Evolutionary conservation across 2,888 invertebrate genomes (phyloP), one percentile per base, ranked within the genome.

Genomic region (Aleiodes testaceus): DNA sequence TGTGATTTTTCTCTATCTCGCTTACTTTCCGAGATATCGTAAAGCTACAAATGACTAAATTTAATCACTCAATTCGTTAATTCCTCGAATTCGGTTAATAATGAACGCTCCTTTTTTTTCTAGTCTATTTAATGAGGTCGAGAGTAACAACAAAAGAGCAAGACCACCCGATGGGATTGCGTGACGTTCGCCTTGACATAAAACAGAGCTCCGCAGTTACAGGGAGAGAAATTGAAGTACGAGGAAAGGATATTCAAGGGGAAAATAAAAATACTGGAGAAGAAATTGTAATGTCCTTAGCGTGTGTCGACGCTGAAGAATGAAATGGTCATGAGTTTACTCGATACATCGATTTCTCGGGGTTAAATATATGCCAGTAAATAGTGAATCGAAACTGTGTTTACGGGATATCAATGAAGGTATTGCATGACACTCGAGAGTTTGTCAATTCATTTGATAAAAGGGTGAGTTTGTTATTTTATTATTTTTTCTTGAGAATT

Each of bases 201-300:
- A 52, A 53, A 65, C 22, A 64, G 36, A 44, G 9, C 36, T 36
- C 36, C 7, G 36, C 36, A 36, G 36, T 36, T 36, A 11, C 11
- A 11, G 36, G 36, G 36, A 36, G 36, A 36, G 7, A 72, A 67
- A 74, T 69, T 63, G 66, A 70, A 75, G 66, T 65, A 65, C 66
- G 70, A 70, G 72, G 74, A 73, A 70, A 75, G 72, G 52, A 67
- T 52, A 22, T 63, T 64, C 49, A 47, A 42, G 63, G 45, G 30
- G 66, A 61, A 68, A 65, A 69, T 66, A 44, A 76, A 72, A 76
- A 75, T 74, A 78, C 77, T 78, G 77, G 77, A 1, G 9, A 6
- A 36, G 9, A 36, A 6, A 7, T 7, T 66, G 73, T 71, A 69
- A 70, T 47, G 66, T 52, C 72, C 74, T 73, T 74, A 45, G 65